Conservation (phyloP, 2,113 vertebrate species). For the Sciurus niger region DNA sequence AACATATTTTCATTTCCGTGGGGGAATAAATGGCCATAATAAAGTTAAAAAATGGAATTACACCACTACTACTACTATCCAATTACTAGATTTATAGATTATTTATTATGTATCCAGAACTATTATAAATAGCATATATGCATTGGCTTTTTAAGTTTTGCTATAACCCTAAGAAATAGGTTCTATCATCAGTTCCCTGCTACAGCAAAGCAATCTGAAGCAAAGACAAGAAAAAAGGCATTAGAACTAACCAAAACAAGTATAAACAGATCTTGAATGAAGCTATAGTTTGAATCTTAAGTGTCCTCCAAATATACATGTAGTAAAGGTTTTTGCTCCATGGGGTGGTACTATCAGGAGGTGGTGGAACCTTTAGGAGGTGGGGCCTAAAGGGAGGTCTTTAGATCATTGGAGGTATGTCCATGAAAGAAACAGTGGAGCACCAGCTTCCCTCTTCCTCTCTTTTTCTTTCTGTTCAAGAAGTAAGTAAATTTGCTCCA, state of each 20-base stretch:
- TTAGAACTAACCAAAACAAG: not conserved
- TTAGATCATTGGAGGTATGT: not conserved
- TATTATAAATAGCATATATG: not conserved
- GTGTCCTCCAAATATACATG: not conserved
- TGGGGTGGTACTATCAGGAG: not conserved
- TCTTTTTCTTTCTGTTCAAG: not conserved
- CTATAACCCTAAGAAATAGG: not conserved
- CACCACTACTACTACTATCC: not conserved
- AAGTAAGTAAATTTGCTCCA: not conserved
- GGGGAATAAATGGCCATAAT: not conserved
- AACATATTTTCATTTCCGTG: conserved; percentile 7
- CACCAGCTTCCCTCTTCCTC: not conserved
- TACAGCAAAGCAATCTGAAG: not conserved
- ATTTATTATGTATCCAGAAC: not conserved
- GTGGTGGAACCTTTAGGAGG: not conserved
- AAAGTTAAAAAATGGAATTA: not conserved
- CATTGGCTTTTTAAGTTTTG: not conserved
- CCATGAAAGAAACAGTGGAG: not conserved
- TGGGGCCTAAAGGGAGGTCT: not conserved
- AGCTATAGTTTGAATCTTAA: not conserved
- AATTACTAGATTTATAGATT: not conserved
- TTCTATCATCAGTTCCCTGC: not conserved
- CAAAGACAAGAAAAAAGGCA: not conserved
- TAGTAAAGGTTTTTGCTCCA: not conserved
- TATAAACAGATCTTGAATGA: not conserved